These are phyloP conservation scores for Amblyteles armatorius DNA, from an alignment of 2,888 invertebrate species.

Conservation along the genomic window DNA sequence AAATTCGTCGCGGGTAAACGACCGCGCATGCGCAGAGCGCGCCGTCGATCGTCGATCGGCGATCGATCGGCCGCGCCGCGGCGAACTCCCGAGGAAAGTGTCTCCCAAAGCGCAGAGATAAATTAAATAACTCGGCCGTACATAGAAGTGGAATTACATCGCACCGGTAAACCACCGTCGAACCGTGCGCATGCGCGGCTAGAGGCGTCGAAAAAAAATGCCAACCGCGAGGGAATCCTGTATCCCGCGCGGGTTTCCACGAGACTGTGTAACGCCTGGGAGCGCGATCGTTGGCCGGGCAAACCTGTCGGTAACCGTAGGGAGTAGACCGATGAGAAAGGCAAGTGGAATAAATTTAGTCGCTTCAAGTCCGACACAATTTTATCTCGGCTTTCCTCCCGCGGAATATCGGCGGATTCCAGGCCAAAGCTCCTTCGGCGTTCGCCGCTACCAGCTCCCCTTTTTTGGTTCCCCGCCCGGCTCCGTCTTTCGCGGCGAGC, in stretches of 20 bases:
- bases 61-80: no score
- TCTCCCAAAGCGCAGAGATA: slow-evolving; percentile 58
- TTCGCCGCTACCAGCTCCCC: slow-evolving; percentile 14
- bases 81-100: slow-evolving; percentile 75
- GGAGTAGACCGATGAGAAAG: background rate
- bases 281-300: background rate
- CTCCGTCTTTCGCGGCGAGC: slow-evolving; percentile 12
- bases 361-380: slow-evolving; percentile 6
- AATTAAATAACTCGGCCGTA: slow-evolving; percentile 60
- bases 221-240: background rate
- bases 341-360: slow-evolving; percentile 23
- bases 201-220: background rate
- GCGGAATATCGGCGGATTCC: slow-evolving; percentile 32
- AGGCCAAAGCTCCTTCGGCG: slow-evolving; percentile 29
- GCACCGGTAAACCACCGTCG: slow-evolving; percentile 9
- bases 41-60: no score
- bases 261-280: no score
- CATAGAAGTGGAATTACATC: slow-evolving; percentile 54
- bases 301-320: background rate
- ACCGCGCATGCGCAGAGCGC: no score
- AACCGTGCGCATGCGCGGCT: background rate
- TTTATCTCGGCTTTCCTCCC: slow-evolving; percentile 10
- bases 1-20: no score
- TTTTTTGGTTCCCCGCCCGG: slow-evolving; percentile 39
- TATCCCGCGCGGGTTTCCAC: background rate